A percentile compares a stretch with the other conserved stretches of the same genome.
phyloP scores from a whole-genome alignment of 2,888 invertebrate species.

The Xanthorhoe designata region DNA sequence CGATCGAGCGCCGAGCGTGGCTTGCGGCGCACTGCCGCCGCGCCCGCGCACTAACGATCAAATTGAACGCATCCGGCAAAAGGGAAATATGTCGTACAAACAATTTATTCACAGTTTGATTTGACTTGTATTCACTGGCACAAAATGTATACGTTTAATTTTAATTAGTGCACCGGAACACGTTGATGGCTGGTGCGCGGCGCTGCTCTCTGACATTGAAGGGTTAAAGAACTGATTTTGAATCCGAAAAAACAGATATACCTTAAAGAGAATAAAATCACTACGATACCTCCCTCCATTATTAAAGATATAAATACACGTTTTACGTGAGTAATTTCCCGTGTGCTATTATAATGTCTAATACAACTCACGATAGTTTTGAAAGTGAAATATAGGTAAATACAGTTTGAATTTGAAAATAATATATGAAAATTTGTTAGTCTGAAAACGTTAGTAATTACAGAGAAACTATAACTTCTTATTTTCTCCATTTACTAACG shows the following conservation, averaged over 20 bases:
- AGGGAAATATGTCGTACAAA: constrained; percentile 82
- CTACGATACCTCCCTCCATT: no score
- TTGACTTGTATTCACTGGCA: constrained; percentile 60
- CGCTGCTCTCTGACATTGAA: background rate
- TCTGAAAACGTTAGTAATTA: no score
- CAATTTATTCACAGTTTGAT: constrained; percentile 80
- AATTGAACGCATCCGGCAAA: constrained; percentile 84
- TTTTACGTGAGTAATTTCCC: no score
- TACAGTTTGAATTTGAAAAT: no score
- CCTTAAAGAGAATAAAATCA: no score
- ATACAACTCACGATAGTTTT: no score
- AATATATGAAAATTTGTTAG: no score
- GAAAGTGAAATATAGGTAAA: no score
- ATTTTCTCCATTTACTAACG: no score
- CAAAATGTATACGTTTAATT: constrained; percentile 40
- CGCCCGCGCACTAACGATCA: constrained; percentile 63
- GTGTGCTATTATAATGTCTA: no score
- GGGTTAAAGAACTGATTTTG: background rate
- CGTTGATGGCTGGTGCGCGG: constrained; percentile 10
- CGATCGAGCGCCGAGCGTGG: constrained; percentile 53
- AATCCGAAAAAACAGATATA: background rate
- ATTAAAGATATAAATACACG: no score
- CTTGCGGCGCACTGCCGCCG: constrained; percentile 67
- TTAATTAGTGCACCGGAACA: constrained; percentile 37
- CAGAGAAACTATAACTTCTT: no score